Evolutionary conservation across 1,140 invertebrate species (phyloP).

Genomic region (Leguminivora glycinivorella): DNA sequence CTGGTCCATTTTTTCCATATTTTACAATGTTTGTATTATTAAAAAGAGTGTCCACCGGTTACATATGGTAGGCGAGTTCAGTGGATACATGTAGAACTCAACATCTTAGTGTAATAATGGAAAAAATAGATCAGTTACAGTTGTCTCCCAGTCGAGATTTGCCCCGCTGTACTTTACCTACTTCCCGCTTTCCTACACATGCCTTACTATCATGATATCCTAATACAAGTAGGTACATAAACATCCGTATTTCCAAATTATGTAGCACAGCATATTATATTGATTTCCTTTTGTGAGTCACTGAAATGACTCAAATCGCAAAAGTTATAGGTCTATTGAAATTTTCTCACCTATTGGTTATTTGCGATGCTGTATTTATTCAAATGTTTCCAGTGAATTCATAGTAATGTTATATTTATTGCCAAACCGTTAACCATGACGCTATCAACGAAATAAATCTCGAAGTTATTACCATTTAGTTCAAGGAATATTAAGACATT

Average conservation of each 20-base stretch:
- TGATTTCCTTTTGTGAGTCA: constrained; percentile 4
- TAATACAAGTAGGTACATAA: too few species aligned
- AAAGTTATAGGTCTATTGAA: constrained; percentile 22
- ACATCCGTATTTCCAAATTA: background rate
- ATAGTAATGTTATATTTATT: background rate
- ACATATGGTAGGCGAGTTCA: too few species aligned
- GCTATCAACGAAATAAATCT: constrained; percentile 2
- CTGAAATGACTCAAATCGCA: constrained; percentile 11
- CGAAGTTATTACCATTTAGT: constrained; percentile 11
- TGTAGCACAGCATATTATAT: background rate
- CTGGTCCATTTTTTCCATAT: too few species aligned
- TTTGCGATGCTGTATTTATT: background rate
- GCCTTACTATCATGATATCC: too few species aligned
- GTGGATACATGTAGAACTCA: too few species aligned
- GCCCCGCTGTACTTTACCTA: too few species aligned
- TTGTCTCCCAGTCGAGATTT: too few species aligned
- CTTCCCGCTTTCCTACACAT: too few species aligned
- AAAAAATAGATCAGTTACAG: too few species aligned
- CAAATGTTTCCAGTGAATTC: constrained; percentile 9
- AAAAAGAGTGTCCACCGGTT: too few species aligned
- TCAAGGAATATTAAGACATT: constrained; percentile 3
- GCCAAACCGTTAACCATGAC: constrained; percentile 8
- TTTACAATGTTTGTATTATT: too few species aligned
- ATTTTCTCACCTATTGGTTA: background rate
- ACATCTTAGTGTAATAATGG: too few species aligned